Evolutionary conservation across 1,140 invertebrate genomes (phyloP).

Genomic region (Drosophila neocordata): DNA sequence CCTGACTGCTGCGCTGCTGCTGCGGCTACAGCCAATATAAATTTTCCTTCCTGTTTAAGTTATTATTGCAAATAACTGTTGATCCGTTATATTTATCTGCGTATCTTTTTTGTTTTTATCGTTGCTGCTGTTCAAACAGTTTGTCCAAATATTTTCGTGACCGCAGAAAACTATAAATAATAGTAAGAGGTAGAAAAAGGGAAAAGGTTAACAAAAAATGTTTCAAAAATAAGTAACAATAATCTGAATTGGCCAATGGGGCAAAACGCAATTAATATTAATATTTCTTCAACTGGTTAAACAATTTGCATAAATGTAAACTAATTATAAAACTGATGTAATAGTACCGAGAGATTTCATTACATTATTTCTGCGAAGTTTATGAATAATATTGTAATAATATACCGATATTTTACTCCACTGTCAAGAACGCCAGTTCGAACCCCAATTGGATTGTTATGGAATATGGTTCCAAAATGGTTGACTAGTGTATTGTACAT

Average conservation of each 20-base stretch:
- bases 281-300: no score
- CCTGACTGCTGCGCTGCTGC: neutral
- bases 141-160: constrained; percentile 56
- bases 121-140: constrained; percentile 57
- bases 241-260: no score
- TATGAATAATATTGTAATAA: neutral
- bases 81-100: constrained; percentile 20
- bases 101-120: constrained; percentile 28
- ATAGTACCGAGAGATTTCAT: neutral
- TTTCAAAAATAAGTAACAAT: constrained; percentile 8
- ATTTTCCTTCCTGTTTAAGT: constrained; percentile 51
- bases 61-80: constrained; percentile 42
- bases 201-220: neutral
- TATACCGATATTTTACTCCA: neutral
- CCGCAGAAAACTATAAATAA: constrained; percentile 38
- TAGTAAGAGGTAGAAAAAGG: no score
- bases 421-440: neutral
- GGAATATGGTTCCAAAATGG: no score
- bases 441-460: no score
- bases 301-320: neutral
- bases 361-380: neutral
- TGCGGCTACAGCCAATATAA: constrained; percentile 44
- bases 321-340: neutral
- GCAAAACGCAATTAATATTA: no score
- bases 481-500: neutral